Evolutionary conservation across 1,140 invertebrate species (phyloP), one percentile per base, ranked within the genome.

Genomic region (Pygmarrhopalites habei): DNA sequence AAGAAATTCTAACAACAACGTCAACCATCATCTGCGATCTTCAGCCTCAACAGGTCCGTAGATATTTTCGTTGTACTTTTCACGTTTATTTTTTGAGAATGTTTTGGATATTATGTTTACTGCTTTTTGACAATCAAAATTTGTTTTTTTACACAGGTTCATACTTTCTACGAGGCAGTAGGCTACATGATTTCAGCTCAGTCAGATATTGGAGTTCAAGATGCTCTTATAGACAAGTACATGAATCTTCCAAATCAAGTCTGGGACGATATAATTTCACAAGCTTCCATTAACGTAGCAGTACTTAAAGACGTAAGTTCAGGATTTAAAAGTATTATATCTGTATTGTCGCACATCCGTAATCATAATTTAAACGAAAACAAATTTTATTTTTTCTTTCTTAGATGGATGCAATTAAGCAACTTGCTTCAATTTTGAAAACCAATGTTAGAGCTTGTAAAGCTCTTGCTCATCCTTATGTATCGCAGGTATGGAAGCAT

Each of bases 141-240:
- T n/a, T n/a, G n/a, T n/a, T n/a, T n/a, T n/a, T 32, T 56, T 15
- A 72, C 74, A 46, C 72, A 92, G 86, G 93, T 99, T n/a, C 95
- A 99, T 75, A 99, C 96, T 41, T 99, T 99, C 79, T 99, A 99
- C 78, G 97, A 99, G 80, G 96, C 97, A 53, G 94, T 99, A 58
- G 97, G 96, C 47, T 92, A 96, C 73, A 99, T 99, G 94, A 98
- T 99, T 72, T 90, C 86, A 76, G 92, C 95, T 43, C 92, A 98
- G 77, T 83, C 86, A 17, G 94, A 98, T 77, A 84, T 88, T 72
- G 81, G 86, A 39, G 81, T 86, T 30, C 95, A 98, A 78, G 92
- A 97, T 75, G 83, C 86, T 55, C 80, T 99, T 14, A 98, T 99
- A 73, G 94, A 98, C 73, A 92, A 95, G 69, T 97, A 98, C 71